These are phyloP conservation scores for Thymelicus lineola DNA, from an alignment of 2,888 invertebrate genomes.

Conservation along the genomic window DNA sequence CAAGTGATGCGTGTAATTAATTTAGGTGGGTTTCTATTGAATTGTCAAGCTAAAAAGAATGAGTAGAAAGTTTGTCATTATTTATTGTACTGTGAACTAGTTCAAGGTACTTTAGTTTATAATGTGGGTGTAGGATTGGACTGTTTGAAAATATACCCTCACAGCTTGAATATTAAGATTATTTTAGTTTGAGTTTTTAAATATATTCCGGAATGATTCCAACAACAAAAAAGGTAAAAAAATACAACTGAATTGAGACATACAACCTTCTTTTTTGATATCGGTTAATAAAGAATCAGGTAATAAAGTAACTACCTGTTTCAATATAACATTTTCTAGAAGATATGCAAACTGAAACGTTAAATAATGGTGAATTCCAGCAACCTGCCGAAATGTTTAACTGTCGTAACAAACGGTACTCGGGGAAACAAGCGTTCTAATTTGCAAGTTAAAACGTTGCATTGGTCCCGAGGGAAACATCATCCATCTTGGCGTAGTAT, in stretches of 20 bases:
- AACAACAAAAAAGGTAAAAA: too few relatives aligned
- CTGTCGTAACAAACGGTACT: slow-evolving; percentile 16
- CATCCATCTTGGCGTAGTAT: slow-evolving; percentile 16
- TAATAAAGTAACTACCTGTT: too few relatives aligned
- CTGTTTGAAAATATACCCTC: too few relatives aligned
- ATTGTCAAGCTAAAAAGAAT: slow-evolving; percentile 10
- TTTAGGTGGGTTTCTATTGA: slow-evolving; percentile 39
- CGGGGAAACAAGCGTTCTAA: slow-evolving; percentile 30
- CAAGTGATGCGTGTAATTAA: slow-evolving; percentile 34
- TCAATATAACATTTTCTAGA: too few relatives aligned
- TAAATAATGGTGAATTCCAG: neutral
- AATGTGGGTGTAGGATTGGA: too few relatives aligned
- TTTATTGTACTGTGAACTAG: slow-evolving; percentile 1
- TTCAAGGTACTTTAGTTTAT: neutral
- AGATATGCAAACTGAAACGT: neutral
- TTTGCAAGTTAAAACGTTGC: slow-evolving; percentile 27
- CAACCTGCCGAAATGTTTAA: slow-evolving; percentile 6
- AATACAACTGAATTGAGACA: too few relatives aligned
- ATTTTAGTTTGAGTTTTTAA: too few relatives aligned
- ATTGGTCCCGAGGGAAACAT: slow-evolving; percentile 11
- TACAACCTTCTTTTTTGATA: too few relatives aligned
- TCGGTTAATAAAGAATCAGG: too few relatives aligned
- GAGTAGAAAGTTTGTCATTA: neutral
- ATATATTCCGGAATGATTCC: too few relatives aligned
- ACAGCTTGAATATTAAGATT: too few relatives aligned